Percentiles rank a stretch among this genome's conserved stretches.
These are phyloP conservation scores for Enoplosus armatus DNA, from an alignment of 2,797 vertebrate genomes.

Conservation along the genomic window DNA sequence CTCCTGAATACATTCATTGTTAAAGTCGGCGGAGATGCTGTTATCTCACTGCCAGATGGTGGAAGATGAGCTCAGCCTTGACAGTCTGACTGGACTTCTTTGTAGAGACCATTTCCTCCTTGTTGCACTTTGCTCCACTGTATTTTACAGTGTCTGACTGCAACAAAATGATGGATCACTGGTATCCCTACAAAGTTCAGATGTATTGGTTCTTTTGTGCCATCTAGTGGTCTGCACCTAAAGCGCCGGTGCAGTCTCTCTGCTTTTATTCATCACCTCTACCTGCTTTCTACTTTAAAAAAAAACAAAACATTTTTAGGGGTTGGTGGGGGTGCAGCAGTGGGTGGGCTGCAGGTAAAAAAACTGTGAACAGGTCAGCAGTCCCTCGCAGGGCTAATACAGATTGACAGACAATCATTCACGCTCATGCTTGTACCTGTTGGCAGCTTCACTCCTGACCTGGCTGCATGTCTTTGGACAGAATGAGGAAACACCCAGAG, in stretches of 20 bases:
- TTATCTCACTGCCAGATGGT: constrained; percentile 59
- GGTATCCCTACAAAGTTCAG: not conserved
- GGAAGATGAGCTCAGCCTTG: constrained; percentile 57
- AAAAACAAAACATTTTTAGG: constrained; percentile 5
- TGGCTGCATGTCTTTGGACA: constrained; percentile 35
- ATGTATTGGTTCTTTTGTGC: constrained; percentile 60
- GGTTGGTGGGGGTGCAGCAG: not conserved
- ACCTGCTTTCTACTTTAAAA: not conserved
- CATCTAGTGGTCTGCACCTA: constrained; percentile 74
- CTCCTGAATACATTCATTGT: constrained; percentile 71
- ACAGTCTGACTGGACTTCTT: constrained; percentile 40
- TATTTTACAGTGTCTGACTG: not conserved
- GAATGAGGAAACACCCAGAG: constrained; percentile 50
- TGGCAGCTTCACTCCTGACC: constrained; percentile 49
- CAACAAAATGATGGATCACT: constrained; percentile 25
- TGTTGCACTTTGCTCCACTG: constrained; percentile 23
- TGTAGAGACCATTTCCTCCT: constrained; percentile 30
- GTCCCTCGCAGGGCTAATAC: constrained; percentile 59
- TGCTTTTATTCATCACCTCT: constrained; percentile 3
- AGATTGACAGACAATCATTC: constrained; percentile 63
- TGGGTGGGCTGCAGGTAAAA: constrained; percentile 32
- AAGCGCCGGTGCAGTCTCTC: not conserved
- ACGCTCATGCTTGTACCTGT: constrained; percentile 42
- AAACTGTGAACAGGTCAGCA: constrained; percentile 53
- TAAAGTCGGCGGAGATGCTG: constrained; percentile 27